Conservation (phyloP, 2,797 vertebrate genomes). For the Passerculus sandwichensis region DNA sequence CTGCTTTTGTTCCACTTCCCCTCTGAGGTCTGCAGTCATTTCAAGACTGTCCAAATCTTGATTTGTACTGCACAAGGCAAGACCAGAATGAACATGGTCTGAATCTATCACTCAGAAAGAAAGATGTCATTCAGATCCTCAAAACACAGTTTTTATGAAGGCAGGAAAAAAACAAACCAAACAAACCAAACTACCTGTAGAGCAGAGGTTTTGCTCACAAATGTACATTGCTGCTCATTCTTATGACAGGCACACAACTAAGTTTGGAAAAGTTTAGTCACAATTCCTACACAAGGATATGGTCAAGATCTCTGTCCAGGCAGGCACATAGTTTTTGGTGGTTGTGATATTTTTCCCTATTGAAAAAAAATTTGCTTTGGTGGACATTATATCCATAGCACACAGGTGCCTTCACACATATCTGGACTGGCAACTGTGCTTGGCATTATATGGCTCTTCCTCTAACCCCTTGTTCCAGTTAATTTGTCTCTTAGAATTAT, state of each 20-base stretch:
- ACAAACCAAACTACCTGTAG: background rate
- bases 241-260: background rate
- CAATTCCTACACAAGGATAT: background rate
- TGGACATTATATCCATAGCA: background rate
- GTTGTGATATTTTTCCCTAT: too few relatives aligned
- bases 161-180: background rate
- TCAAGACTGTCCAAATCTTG: background rate
- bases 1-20: background rate
- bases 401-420: background rate
- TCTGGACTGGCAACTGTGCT: background rate
- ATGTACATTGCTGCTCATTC: background rate
- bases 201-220: background rate
- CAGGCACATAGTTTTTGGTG: rapidly evolving
- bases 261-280: background rate
- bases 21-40: background rate
- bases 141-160: background rate
- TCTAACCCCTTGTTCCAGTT: background rate
- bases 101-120: background rate
- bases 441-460: background rate
- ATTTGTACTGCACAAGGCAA: background rate
- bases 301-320: background rate
- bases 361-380: background rate
- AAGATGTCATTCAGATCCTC: background rate
- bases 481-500: background rate
- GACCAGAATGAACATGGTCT: background rate